These are phyloP conservation scores for Archocentrus centrarchus DNA, from an alignment of 2,113 vertebrate species.

Conservation along the genomic window DNA sequence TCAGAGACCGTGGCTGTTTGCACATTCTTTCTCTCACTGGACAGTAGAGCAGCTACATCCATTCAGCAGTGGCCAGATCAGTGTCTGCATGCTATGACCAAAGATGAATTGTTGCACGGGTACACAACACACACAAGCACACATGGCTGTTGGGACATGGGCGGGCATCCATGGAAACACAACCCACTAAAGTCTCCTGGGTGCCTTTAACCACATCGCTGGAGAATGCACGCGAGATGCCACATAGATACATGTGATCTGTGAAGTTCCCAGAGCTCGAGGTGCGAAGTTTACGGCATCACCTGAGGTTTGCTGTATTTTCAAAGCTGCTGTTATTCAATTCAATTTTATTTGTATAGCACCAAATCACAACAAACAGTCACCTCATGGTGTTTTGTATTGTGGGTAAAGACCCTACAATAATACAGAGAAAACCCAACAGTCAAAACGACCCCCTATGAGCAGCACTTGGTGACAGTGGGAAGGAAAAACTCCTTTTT, in stretches of 20 bases:
- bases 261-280: slow-evolving; percentile 13
- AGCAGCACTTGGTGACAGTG: too few relatives aligned
- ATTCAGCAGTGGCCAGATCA: slow-evolving; percentile 39
- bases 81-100: slow-evolving; percentile 14
- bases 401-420: too few relatives aligned
- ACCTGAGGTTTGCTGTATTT: slow-evolving; percentile 22
- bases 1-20: slow-evolving; percentile 8
- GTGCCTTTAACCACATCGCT: neutral
- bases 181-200: slow-evolving; percentile 22
- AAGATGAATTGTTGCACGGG: neutral
- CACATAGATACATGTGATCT: slow-evolving; percentile 14
- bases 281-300: neutral
- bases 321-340: neutral
- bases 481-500: too few relatives aligned
- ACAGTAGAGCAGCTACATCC: slow-evolving; percentile 28
- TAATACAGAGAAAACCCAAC: too few relatives aligned
- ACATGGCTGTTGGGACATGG: slow-evolving; percentile 3
- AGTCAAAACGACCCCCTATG: too few relatives aligned
- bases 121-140: neutral
- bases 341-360: too few relatives aligned
- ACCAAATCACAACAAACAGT: too few relatives aligned
- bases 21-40: slow-evolving; percentile 40
- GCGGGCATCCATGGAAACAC: slow-evolving; percentile 50
- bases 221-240: slow-evolving; percentile 26
- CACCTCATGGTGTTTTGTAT: too few relatives aligned